phyloP scores from a whole-genome alignment of 2,113 vertebrate species.

The Siniperca knerii region DNA sequence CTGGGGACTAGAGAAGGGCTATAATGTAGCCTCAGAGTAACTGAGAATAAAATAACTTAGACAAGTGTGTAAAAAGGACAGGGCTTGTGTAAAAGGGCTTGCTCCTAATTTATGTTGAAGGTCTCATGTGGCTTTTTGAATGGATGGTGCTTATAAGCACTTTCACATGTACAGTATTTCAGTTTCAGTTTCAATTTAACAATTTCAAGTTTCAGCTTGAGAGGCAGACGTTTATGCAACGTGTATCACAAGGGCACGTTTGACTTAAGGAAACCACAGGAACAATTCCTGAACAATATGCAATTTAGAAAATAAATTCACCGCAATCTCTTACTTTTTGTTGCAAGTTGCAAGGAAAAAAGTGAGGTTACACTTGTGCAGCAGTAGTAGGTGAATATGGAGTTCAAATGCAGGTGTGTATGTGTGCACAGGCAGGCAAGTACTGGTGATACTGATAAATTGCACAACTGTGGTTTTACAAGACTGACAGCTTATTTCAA shows the following conservation, averaged over 20 bases:
- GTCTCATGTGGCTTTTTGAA: background rate
- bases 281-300: background rate
- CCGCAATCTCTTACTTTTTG: background rate
- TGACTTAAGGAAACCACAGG: background rate
- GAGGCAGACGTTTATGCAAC: background rate
- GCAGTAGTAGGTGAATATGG: background rate
- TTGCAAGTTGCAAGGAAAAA: background rate
- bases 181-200: background rate
- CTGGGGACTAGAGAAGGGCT: background rate
- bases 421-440: background rate
- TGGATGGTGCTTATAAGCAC: background rate
- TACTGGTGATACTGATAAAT: background rate
- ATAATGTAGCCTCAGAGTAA: background rate
- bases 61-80: background rate
- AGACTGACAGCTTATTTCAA: conserved; percentile 20
- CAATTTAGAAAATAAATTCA: background rate
- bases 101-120: background rate
- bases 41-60: background rate
- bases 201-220: background rate
- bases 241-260: background rate
- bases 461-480: background rate
- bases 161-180: background rate
- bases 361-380: background rate
- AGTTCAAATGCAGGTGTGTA: background rate
- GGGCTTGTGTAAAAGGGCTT: background rate